These are phyloP conservation scores for Benthosema pterotum DNA, from an alignment of 2,797 vertebrate genomes.

Conservation along the genomic window DNA sequence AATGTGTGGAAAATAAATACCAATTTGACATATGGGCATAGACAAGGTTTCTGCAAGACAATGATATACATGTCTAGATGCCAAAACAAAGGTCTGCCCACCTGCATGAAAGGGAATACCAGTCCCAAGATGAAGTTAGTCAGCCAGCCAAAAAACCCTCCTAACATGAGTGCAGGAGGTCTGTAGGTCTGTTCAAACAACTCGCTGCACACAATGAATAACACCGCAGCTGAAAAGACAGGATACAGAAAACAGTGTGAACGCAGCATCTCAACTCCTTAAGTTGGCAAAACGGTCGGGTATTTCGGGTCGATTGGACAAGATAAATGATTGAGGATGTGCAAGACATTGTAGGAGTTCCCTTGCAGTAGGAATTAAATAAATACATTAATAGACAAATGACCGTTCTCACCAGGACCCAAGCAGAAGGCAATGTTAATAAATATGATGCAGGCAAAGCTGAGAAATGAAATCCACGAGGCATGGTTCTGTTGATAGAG, in stretches of 20 bases:
- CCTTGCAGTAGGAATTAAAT: too few relatives aligned
- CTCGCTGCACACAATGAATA: background rate
- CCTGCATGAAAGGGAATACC: background rate
- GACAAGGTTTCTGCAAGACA: too few relatives aligned
- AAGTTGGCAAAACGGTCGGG: too few relatives aligned
- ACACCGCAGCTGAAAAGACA: background rate
- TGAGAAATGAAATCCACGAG: slow-evolving; percentile 5
- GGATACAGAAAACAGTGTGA: background rate
- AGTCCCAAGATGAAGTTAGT: background rate
- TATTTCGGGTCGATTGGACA: too few relatives aligned
- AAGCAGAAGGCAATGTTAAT: background rate
- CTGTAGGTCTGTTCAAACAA: slow-evolving; percentile 1
- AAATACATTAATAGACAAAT: too few relatives aligned
- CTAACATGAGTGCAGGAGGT: background rate
- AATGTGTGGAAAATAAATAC: too few relatives aligned
- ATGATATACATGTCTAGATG: too few relatives aligned
- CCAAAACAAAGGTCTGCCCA: background rate
- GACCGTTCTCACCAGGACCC: too few relatives aligned
- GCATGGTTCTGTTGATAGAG: background rate
- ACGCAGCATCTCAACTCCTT: too few relatives aligned
- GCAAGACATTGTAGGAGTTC: too few relatives aligned
- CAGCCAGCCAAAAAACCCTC: background rate
- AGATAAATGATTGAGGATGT: too few relatives aligned
- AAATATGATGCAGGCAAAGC: background rate
- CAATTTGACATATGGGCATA: too few relatives aligned